These are phyloP conservation scores for Poecilia velifera DNA, from an alignment of 2,797 vertebrate genomes.

Conservation along the genomic window DNA sequence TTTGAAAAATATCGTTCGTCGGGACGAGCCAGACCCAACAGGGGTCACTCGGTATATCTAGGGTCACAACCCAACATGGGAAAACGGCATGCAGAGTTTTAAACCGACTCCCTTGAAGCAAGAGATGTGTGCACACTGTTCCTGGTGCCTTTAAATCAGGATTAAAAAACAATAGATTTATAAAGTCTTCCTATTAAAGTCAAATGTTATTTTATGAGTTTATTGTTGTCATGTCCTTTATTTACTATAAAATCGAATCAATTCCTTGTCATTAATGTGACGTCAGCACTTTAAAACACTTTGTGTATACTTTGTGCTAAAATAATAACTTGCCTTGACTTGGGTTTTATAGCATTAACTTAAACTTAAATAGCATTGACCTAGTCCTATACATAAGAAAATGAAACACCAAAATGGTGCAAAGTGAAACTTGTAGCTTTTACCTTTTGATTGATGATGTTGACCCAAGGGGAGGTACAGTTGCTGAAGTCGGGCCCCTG, in stretches of 20 bases:
- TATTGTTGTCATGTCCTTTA: not conserved
- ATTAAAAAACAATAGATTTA: not conserved
- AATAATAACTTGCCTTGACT: not conserved
- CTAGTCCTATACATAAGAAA: not conserved
- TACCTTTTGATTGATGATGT: constrained; percentile 91
- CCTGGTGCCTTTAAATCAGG: not conserved
- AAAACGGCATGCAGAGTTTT: not conserved
- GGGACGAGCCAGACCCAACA: not conserved
- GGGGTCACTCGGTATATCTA: not conserved
- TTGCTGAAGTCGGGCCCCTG: constrained; percentile 97
- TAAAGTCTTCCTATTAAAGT: not conserved
- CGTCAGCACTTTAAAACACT: not conserved
- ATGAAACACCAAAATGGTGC: not conserved
- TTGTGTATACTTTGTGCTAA: not conserved
- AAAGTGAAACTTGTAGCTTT: not conserved
- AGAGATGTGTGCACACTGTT: not conserved
- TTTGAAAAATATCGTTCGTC: not conserved
- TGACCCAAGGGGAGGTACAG: constrained; percentile 98
- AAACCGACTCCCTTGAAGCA: not conserved
- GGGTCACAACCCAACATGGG: not conserved
- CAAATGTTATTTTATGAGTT: not conserved
- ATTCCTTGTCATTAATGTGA: not conserved
- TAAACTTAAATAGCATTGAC: not conserved
- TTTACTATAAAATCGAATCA: not conserved
- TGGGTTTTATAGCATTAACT: not conserved